Conservation (phyloP, 2,113 vertebrate genomes). For the Brachionichthys hirsutus region DNA sequence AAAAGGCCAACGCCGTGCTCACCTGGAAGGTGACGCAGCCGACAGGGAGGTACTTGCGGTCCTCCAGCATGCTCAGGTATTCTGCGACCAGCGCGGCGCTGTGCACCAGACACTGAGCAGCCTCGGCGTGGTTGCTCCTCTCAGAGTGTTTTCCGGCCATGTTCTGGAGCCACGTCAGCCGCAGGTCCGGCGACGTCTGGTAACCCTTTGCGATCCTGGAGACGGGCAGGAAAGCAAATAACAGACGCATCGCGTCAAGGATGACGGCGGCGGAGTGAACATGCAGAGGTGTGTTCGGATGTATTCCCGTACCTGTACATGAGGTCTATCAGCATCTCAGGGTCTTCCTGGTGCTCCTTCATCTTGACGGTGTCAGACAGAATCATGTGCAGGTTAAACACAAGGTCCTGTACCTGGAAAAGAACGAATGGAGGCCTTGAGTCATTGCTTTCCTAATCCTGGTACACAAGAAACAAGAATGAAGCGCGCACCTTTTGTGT, state of each 20-base stretch:
- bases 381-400: conserved; percentile 99
- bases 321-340: conserved; percentile 97
- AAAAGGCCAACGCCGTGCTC: background rate
- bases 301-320: conserved; percentile 93
- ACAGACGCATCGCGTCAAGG: background rate
- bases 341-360: conserved; percentile 99
- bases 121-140: conserved; percentile 94
- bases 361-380: conserved; percentile 98
- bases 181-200: conserved; percentile 95
- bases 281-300: conserved; percentile 2
- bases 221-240: background rate
- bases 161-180: conserved; percentile 97
- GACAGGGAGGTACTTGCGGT: conserved; percentile 97
- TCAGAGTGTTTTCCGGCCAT: conserved; percentile 98
- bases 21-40: conserved; percentile 99
- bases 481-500: no score
- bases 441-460: background rate
- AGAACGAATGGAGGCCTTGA: background rate
- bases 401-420: conserved; percentile 93
- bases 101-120: conserved; percentile 96
- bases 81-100: conserved; percentile 97
- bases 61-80: conserved; percentile 98
- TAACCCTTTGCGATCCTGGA: conserved; percentile 96
- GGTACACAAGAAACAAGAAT: background rate
- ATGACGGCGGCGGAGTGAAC: background rate